Evolutionary conservation across 2,888 invertebrate species (phyloP), one percentile per base, ranked within the genome.

Genomic region (Colletes collaris): DNA sequence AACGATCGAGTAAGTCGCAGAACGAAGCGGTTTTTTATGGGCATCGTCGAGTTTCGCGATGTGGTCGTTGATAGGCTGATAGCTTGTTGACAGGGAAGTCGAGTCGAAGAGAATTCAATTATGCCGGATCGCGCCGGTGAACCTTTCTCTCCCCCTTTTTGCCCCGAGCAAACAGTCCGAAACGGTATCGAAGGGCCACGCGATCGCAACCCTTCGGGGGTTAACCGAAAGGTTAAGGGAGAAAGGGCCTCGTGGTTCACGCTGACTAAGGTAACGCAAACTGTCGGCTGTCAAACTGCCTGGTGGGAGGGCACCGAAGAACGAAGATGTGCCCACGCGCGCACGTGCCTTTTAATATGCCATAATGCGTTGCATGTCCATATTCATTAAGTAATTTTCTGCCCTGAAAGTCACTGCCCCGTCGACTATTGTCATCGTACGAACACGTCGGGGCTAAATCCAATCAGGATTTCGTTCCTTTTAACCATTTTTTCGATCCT

Each of bases 341-440:
- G 75, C 84, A 86, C 87, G 87, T 84, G 86, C 85, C 82, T 85
- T 89, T 89, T 90, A 90, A 90, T 91, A 90, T 84, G 69, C 83
- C 85, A 79, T 89, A 90, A 91, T 90, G 91, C 89, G 87, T 92
- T 84, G 92, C 92, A 89, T 92, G 92, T 89, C 89, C 89, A 88
- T 87, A 87, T 91, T 92, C 92, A 92, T 92, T 92, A 92, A 91
- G 89, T 90, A 89, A 91, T 91, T 90, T 89, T 88, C 85, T 83
- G 76, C 13, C 67, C 83, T 65, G 81, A 79, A 87, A 86, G 86
- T 76, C 81, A 60, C 71, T 66, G 78, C 49, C 70, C 59, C 49
- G 56, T 13, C 67, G 27, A 50, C 64, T 56, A 77, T 72, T 63
- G 72, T 69, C 59, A 7, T 37, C 50, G 63, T 49, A 40, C 67